phyloP scores from a whole-genome alignment of 1,140 invertebrate species.

The Micrasema minimum region DNA sequence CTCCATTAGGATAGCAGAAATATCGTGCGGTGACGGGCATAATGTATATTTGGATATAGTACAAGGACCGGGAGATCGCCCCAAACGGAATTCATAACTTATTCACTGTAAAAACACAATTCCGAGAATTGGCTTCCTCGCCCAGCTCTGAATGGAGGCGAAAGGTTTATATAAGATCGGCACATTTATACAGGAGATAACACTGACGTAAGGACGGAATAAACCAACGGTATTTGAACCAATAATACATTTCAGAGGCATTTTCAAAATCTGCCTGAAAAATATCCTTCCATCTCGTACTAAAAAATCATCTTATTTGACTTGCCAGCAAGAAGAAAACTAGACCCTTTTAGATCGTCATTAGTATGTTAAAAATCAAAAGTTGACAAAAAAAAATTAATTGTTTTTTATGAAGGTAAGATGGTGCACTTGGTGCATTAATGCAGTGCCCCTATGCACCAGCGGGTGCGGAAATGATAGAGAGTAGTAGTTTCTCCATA shows the following conservation, averaged over 20 bases:
- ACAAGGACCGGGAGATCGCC: conserved; percentile 3
- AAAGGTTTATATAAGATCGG: conserved; percentile 51
- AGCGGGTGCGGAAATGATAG: no score
- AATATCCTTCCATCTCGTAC: neutral
- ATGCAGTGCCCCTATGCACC: no score
- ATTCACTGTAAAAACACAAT: conserved; percentile 50
- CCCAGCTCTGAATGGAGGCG: conserved; percentile 44
- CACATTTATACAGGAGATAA: conserved; percentile 48
- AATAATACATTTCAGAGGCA: neutral
- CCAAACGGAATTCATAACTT: conserved; percentile 36
- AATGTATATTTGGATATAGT: neutral
- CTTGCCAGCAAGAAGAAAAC: neutral
- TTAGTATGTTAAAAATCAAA: neutral
- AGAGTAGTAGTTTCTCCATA: no score
- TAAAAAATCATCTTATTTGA: neutral
- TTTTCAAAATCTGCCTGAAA: neutral
- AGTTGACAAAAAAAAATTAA: no score
- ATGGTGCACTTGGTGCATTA: no score
- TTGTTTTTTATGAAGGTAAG: no score
- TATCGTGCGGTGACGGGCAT: conserved; percentile 6
- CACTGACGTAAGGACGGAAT: neutral
- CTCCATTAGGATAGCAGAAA: conserved; percentile 21
- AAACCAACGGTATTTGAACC: conserved; percentile 17
- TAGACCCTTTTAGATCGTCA: neutral
- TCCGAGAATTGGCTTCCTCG: conserved; percentile 39